A percentile compares a stretch with the other conserved stretches of the same genome.
phyloP scores from a whole-genome alignment of 2,113 vertebrate species.

The Ctenodactylus gundi region DNA sequence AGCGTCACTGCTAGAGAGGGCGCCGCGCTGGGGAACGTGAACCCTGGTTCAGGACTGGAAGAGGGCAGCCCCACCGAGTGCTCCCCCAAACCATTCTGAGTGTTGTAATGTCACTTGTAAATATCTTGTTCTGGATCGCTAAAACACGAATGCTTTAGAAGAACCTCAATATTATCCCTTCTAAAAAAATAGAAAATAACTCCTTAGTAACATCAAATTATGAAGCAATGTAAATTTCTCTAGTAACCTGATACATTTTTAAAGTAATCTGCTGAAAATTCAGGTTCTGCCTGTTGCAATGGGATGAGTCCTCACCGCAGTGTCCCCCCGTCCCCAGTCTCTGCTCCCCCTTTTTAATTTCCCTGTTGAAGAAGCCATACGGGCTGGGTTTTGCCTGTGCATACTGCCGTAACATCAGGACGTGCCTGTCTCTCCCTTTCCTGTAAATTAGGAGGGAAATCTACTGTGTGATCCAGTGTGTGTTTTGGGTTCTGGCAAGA shows the following conservation, averaged over 20 bases:
- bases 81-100: accelerated
- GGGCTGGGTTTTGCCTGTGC: background rate
- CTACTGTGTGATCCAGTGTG: accelerated
- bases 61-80: too few species aligned
- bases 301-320: background rate
- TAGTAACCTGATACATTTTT: background rate
- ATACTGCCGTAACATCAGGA: accelerated
- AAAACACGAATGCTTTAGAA: background rate
- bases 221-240: background rate
- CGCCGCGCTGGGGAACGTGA: accelerated
- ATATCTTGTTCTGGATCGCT: background rate
- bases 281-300: accelerated
- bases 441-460: background rate
- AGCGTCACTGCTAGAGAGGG: too few species aligned
- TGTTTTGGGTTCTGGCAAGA: background rate
- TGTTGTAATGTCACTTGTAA: accelerated
- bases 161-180: background rate
- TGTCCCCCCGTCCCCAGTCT: accelerated
- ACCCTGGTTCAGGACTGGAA: accelerated
- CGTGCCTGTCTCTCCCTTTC: background rate
- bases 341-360: background rate
- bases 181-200: background rate
- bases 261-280: background rate
- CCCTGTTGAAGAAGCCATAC: background rate
- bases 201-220: background rate